phyloP scores from a whole-genome alignment of 1,140 invertebrate species.

The Drosophila asahinai region DNA sequence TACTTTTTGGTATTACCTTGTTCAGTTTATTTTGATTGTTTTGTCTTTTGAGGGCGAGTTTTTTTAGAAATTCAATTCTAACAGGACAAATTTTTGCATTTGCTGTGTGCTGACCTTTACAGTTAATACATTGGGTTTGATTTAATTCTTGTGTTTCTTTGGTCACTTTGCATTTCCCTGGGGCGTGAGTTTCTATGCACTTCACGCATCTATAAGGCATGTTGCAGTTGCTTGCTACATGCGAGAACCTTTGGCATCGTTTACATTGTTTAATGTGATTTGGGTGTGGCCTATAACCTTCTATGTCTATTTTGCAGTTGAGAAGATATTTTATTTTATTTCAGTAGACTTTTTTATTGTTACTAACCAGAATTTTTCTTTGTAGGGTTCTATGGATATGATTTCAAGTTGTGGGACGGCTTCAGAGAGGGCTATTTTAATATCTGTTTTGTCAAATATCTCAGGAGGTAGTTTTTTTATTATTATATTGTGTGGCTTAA shows the following conservation, averaged over 20 bases:
- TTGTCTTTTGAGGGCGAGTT: too few relatives aligned
- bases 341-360: background rate
- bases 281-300: background rate
- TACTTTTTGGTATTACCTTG: too few relatives aligned
- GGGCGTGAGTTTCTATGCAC: background rate
- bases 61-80: background rate
- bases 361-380: background rate
- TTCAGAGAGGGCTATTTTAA: background rate
- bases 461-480: background rate
- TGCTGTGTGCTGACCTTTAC: background rate
- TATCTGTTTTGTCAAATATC: background rate
- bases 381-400: background rate
- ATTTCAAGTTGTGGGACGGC: background rate
- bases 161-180: background rate
- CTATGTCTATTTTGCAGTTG: background rate
- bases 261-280: background rate
- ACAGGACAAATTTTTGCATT: constrained; percentile 7
- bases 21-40: too few relatives aligned
- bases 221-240: background rate
- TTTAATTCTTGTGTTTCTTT: background rate
- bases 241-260: background rate
- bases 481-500: background rate
- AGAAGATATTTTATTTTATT: background rate
- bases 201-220: background rate
- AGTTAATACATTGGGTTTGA: constrained; percentile 1